These are phyloP conservation scores for Nasonia oneida DNA, from an alignment of 2,888 invertebrate genomes.

Conservation along the genomic window DNA sequence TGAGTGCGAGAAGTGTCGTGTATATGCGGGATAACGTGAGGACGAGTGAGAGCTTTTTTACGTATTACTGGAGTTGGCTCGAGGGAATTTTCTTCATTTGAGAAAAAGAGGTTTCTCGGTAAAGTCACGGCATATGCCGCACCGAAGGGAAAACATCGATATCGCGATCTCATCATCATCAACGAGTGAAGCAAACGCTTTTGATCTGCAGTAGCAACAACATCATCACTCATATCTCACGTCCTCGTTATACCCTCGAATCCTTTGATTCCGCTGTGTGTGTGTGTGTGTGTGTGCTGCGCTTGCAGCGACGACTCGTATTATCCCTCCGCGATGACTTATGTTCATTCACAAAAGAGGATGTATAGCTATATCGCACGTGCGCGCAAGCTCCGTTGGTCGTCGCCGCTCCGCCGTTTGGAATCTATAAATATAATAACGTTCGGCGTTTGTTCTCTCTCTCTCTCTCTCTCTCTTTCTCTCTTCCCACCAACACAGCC, in stretches of 20 bases:
- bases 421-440: conserved; percentile 40
- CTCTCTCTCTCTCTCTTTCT: neutral
- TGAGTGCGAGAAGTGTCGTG: too few relatives aligned
- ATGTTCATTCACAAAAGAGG: conserved; percentile 6
- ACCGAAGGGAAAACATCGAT: neutral
- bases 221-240: neutral
- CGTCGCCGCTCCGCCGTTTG: neutral
- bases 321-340: neutral
- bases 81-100: too few relatives aligned
- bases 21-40: too few relatives aligned
- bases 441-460: conserved; percentile 15
- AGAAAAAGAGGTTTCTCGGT: too few relatives aligned
- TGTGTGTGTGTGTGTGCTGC: too few relatives aligned
- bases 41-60: too few relatives aligned
- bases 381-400: conserved; percentile 1
- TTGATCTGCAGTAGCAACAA: neutral
- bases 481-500: neutral
- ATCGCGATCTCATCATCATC: neutral
- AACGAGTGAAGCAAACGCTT: neutral
- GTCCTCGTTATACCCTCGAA: neutral
- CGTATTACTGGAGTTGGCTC: too few relatives aligned
- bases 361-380: neutral
- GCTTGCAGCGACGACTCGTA: neutral
- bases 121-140: too few relatives aligned
- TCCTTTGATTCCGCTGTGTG: neutral